phyloP scores from a whole-genome alignment of 2,797 vertebrate species.

The Falco biarmicus region DNA sequence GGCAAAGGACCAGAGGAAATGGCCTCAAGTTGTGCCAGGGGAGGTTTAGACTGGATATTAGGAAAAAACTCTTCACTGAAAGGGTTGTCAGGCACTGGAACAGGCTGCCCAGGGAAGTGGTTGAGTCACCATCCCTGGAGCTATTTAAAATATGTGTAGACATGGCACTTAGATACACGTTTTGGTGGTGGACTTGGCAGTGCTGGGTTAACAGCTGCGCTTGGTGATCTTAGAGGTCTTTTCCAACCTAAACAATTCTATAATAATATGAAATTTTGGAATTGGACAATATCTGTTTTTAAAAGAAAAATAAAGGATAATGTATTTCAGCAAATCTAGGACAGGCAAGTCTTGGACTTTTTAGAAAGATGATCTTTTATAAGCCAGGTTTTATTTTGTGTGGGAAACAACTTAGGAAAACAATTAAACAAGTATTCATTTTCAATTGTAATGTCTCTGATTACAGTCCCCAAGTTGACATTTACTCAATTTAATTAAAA shows the following conservation, averaged over 20 bases:
- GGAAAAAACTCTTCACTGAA: neutral
- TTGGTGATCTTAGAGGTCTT: neutral
- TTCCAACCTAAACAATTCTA: neutral
- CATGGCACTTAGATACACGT: neutral
- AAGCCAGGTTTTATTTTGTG: neutral
- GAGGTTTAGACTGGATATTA: neutral
- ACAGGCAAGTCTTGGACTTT: neutral
- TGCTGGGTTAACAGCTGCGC: neutral
- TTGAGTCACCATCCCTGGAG: neutral
- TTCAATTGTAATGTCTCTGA: neutral
- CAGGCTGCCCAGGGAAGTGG: neutral
- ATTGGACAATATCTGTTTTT: neutral
- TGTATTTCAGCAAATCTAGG: neutral
- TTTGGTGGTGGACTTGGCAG: neutral
- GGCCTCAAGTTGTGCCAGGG: neutral
- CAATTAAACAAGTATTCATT: neutral
- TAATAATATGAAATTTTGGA: neutral
- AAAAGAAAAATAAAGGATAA: neutral
- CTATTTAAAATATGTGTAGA: neutral
- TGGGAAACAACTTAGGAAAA: neutral
- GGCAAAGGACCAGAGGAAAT: neutral
- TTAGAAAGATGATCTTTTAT: neutral
- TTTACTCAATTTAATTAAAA: conserved; percentile 3
- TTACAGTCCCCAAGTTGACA: neutral
- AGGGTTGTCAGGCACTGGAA: neutral